Evolutionary conservation across 2,113 vertebrate genomes (phyloP), one percentile per base, ranked within the genome.

Genomic region (Mionectes macconnelli): DNA sequence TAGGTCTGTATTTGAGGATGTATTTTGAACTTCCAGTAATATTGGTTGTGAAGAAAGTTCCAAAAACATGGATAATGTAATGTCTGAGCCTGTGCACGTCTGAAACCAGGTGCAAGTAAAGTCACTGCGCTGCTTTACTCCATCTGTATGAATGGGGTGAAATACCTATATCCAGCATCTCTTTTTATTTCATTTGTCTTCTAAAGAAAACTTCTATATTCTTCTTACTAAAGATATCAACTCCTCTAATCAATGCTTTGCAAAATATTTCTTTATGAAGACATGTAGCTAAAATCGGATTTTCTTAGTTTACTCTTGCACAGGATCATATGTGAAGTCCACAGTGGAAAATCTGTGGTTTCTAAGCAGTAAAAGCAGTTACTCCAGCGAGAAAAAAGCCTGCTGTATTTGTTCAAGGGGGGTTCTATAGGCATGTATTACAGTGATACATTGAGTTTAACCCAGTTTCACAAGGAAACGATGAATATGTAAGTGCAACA

Each of bases 11-110:
- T 7, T 3, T 50, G 35, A 88, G 17, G 31, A 75, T 45, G 67
- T 76, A 80, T 80, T 59, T 44, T 80, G 18, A 84, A 60, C 40
- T 56, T 45, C 33, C 49, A 47, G 12, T 8, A 14, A 80, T 93
- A 72, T n/a, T 64, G 20, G 4, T 63, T 60, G 19, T 49, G 37
- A 77, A 77, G 42, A 47, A 72, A 66, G 8, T 74, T 35, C 19
- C 8, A 5, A 2, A 60, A 69, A 13, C 11, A 22, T 14, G 10
- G n/a, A 10, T 64, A 80, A 64, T 33, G 14, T 69, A 39, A 49
- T 37, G 10, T 16, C 16, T 42, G 22, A 50, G 8, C 11, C 40
- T 69, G 10, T 62, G n/a, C 0, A 0, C 14, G 21, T 56, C 53
- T 52, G 63, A 77, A 91, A 14, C 12, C 28, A 35, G 3, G 3